Evolutionary conservation across 2,888 invertebrate species (phyloP).

Genomic region (Nomada hirtipes): DNA sequence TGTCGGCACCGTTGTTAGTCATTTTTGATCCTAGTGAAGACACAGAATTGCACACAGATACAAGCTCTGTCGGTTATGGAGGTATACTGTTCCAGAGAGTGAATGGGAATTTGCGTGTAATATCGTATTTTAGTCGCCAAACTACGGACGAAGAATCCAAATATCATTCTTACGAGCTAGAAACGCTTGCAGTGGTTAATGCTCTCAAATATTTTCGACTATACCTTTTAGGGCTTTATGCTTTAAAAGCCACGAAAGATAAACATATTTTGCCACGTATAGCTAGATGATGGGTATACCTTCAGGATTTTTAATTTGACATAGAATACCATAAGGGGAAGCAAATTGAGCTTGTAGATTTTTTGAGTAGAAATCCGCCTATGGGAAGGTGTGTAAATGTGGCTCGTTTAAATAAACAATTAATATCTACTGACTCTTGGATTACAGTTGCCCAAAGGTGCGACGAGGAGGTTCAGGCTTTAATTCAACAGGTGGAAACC

Average conservation of each 20-base stretch:
- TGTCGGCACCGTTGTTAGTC: not conserved
- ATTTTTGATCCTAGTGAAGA: slow-evolving; percentile 10
- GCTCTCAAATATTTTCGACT: no score
- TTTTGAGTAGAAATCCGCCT: slow-evolving; percentile 10
- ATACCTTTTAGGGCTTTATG: slow-evolving; percentile 18
- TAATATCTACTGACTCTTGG: slow-evolving; percentile 3
- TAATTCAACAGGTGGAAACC: not conserved
- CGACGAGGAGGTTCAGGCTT: slow-evolving; percentile 8
- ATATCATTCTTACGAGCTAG: slow-evolving; percentile 55
- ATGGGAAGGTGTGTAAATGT: not conserved
- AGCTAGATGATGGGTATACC: no score
- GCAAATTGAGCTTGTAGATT: slow-evolving; percentile 15
- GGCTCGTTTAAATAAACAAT: not conserved
- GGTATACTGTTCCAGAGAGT: not conserved
- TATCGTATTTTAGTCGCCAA: slow-evolving; percentile 17
- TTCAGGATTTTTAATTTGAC: no score
- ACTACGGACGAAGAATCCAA: slow-evolving; percentile 2
- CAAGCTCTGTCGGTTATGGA: not conserved
- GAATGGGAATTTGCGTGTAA: slow-evolving; percentile 5
- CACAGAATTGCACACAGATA: slow-evolving; percentile 40
- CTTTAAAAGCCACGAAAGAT: no score
- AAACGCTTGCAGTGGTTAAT: slow-evolving; percentile 50
- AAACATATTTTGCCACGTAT: no score
- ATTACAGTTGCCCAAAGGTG: slow-evolving; percentile 12
- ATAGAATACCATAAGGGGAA: slow-evolving; percentile 27